Base-by-base conservation (phyloP, 2,797 vertebrate species). In the Buceros bicornis region DNA sequence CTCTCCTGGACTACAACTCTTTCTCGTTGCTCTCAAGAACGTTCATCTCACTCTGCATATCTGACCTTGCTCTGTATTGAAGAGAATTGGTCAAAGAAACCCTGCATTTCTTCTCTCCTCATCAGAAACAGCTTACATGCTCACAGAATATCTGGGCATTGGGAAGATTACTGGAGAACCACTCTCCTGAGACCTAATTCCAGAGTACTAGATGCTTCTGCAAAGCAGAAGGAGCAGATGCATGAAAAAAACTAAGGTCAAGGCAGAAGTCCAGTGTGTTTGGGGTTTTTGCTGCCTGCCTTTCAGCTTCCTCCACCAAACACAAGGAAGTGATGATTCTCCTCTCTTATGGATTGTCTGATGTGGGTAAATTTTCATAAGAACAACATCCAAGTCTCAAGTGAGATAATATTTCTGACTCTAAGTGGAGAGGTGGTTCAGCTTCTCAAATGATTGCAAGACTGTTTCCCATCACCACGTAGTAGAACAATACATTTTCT, bases 31-130 rank as follows among this genome's bases (percentile, higher is more conserved):
- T 4, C 14, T 65, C 14, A 42, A 5, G 10, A 92, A 50, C 29
- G 37, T 8, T 79, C 28, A 40, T 66, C 10, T 65, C 47, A 33
- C 4, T 8, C 40, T 65, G 2, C 1, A 0, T 57, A 25, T 62
- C 60, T 78, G 48, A 77, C 6, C 5, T 62, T 90, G 7, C 8
- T 74, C 37, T 78, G 33, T 8, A 82, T 65, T 33, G 50, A 19
- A 50, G 16, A 64, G 19, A 82, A 70, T 24, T 53, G 3, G 6
- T 3, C 48, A 79, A 74, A 89, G 8, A 77, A 88, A 47, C 10
- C 6, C 17, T 66, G 13, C 7, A 88, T 48, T 89, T 89, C 24
- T 10, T 65, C 16, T 74, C 31, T 91, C 8, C n/a, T 80, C 42
- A 31, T 31, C 33, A 89, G 61, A 93, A 87, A 45, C 3, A 4